Percentiles rank a stretch among this genome's conserved stretches.
Conservation (phyloP, 2,113 vertebrate species). For the Cottus gobio region DNA sequence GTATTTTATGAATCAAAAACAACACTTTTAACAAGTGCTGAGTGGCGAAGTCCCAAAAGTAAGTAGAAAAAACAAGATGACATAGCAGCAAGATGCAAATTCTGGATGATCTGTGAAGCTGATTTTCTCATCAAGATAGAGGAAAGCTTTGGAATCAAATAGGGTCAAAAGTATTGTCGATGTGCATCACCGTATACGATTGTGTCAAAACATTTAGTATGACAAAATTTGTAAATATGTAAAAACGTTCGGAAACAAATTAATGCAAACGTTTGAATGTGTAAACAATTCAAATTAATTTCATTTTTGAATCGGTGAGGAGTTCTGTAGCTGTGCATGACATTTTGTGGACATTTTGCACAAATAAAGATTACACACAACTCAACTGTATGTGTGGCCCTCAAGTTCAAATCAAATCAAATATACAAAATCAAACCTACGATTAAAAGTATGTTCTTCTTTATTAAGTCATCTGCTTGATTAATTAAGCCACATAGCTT, state of each 20-base stretch:
- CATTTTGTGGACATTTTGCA: background rate
- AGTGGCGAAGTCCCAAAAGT: conserved; percentile 3
- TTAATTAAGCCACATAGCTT: background rate
- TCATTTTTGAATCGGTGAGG: background rate
- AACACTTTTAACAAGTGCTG: conserved; percentile 15
- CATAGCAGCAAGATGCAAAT: conserved; percentile 4
- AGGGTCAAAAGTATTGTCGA: background rate
- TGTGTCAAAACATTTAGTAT: background rate
- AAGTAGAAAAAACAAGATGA: conserved; percentile 14
- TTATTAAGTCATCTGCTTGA: too few species aligned
- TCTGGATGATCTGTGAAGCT: background rate
- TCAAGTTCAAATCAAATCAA: background rate
- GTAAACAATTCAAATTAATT: background rate
- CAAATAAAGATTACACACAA: background rate
- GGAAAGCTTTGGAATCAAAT: background rate
- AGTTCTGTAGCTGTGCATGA: background rate
- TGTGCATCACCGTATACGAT: background rate
- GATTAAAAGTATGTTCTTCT: too few species aligned
- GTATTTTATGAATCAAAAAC: conserved; percentile 43
- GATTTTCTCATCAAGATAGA: conserved; percentile 6
- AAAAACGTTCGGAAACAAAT: background rate
- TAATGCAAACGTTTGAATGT: background rate
- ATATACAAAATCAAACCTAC: too few species aligned
- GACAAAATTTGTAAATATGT: background rate
- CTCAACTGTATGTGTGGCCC: background rate